A percentile compares a stretch with the other conserved stretches of the same genome.
Conservation (phyloP, 2,113 vertebrate genomes). For the Micronisus gabar region DNA sequence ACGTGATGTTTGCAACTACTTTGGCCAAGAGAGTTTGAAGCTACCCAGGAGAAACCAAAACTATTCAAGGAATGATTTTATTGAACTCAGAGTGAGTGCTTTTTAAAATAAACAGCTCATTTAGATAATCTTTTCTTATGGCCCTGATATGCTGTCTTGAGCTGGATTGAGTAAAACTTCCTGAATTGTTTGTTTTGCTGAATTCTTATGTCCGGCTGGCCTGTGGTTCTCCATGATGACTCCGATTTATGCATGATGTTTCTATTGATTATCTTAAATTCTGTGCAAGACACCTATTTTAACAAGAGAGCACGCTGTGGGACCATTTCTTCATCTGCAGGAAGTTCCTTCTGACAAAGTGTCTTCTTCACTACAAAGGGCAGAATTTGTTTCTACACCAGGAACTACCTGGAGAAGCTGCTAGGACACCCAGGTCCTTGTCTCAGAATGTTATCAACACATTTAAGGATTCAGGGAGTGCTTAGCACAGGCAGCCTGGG, state of each 20-base stretch:
- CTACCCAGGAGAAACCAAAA: neutral
- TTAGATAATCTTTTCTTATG: neutral
- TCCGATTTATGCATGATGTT: neutral
- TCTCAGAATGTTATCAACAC: neutral
- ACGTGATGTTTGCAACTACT: accelerated
- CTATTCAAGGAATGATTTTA: neutral
- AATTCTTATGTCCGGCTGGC: neutral
- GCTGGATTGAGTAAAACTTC: neutral
- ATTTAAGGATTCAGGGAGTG: neutral
- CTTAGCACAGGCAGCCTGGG: neutral
- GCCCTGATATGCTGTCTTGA: neutral
- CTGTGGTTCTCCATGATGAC: neutral
- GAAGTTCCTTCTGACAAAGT: neutral
- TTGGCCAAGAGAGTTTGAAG: neutral
- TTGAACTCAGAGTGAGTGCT: neutral
- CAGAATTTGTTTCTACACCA: neutral
- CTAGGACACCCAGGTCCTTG: neutral
- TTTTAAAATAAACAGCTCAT: neutral
- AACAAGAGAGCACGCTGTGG: neutral
- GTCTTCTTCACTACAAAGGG: neutral
- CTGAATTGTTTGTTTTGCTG: neutral
- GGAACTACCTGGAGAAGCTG: neutral
- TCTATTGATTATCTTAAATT: neutral
- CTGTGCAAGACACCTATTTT: neutral
- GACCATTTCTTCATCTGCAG: neutral